Base-by-base conservation (phyloP, 2,888 invertebrate species). In the Noctua janthina region DNA sequence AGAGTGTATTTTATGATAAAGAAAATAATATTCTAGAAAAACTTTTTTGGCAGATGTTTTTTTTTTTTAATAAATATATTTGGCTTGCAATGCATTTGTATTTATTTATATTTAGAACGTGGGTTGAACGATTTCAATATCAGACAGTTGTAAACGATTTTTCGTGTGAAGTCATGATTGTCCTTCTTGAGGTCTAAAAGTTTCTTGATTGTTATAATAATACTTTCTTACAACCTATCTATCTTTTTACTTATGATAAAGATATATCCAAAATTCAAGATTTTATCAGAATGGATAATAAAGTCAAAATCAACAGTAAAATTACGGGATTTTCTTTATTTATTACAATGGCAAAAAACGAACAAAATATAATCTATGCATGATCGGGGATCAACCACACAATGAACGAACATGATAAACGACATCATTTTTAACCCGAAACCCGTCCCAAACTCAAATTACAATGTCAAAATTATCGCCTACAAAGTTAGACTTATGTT, bases 361-460 rank as follows among this genome's bases (percentile, higher is more conserved):
- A 64, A n/a, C 51, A 17, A 71, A 67, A 67, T 54, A 17, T 81
- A 59, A 76, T 70, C 66, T 82, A 46, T 67, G 39, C 76, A 29
- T 72, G 54, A 82, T 76, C 39, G 35, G 29, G 11, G 67, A 43
- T 62, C 59, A 70, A 66, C 43, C 86, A 43, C 39, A 78, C 39
- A 73, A 66, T 74, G 70, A 66, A 81, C 56, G 54, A 74, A 13
- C 6, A 64, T 81, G 76, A 84, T 81, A 64, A 77, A 84, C 15
- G 76, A 66, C 69, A 17, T 68, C 62, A 86, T 83, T 84, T 86
- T 82, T 78, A 82, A 70, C 56, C 20, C 39, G 8, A 74, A 69
- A 76, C 70, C 76, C 67, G 67, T 84, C 70, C 35, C 46, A 59
- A 87, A 81, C 71, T 73, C 76, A 87, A 82, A 86, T 85, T 76